These are phyloP conservation scores for Lepeophtheirus nordmannii DNA, from an alignment of 2,888 invertebrate genomes.

Conservation along the genomic window DNA sequence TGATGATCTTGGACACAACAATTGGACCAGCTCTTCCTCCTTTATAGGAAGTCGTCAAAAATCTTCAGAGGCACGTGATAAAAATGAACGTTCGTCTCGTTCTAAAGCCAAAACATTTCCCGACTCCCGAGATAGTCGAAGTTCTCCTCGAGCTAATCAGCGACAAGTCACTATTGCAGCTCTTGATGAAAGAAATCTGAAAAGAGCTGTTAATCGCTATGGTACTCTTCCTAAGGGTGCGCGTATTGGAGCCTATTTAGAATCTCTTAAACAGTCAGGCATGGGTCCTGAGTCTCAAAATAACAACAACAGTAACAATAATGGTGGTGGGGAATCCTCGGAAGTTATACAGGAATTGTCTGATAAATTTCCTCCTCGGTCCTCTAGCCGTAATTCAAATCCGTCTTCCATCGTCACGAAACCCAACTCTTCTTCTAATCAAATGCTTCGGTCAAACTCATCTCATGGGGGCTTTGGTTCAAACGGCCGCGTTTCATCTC, in stretches of 20 bases:
- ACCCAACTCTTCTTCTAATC: background rate
- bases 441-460: constrained; percentile 72
- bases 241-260: constrained; percentile 85
- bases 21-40: constrained; percentile 26
- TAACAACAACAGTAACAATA: constrained; percentile 4
- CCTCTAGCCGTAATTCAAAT: background rate
- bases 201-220: constrained; percentile 64
- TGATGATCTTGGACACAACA: constrained; percentile 42
- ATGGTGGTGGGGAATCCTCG: background rate
- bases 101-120: constrained; percentile 1
- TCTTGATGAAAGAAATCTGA: constrained; percentile 85
- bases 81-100: background rate
- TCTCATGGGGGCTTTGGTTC: constrained; percentile 47
- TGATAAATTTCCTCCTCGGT: background rate
- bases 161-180: constrained; percentile 44
- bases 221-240: constrained; percentile 93
- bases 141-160: constrained; percentile 4
- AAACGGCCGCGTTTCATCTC: constrained; percentile 35
- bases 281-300: constrained; percentile 30
- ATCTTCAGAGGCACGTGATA: background rate
- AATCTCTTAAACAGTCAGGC: constrained; percentile 71
- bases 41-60: constrained; percentile 23
- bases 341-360: background rate
- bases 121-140: background rate
- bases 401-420: background rate